A percentile compares a stretch with the other conserved stretches of the same genome.
phyloP scores from a whole-genome alignment of 1,140 invertebrate genomes.

The Drosophila sucinea region DNA sequence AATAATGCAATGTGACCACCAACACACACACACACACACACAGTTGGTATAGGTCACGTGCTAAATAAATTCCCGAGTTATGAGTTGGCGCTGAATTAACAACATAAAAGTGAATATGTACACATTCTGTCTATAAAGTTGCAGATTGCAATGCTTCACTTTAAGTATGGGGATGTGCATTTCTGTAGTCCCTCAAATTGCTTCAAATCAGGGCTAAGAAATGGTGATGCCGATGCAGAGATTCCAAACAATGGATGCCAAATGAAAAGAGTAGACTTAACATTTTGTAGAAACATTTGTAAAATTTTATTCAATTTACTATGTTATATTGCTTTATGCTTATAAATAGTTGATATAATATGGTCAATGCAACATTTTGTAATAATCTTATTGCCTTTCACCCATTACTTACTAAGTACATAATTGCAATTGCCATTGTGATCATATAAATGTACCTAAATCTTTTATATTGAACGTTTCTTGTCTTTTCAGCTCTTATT shows the following conservation, averaged over 20 bases:
- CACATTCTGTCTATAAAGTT: neutral
- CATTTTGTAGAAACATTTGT: constrained; percentile 43
- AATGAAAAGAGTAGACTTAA: neutral
- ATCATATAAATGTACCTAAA: constrained; percentile 47
- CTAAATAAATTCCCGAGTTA: constrained; percentile 3
- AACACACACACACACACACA: neutral
- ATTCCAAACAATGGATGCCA: no score
- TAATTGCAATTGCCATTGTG: constrained; percentile 25
- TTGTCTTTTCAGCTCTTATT: constrained; percentile 60
- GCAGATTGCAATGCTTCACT: constrained; percentile 1
- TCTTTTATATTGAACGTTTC: constrained; percentile 52
- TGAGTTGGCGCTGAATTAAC: constrained; percentile 5
- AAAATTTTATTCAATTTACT: constrained; percentile 46
- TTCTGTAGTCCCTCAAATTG: no score
- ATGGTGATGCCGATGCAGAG: no score
- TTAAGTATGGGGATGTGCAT: neutral
- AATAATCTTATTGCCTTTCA: constrained; percentile 47
- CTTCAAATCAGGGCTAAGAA: neutral
- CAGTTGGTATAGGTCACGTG: neutral
- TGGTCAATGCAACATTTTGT: constrained; percentile 42
- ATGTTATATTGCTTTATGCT: constrained; percentile 47
- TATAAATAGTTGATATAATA: constrained; percentile 48
- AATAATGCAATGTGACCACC: constrained; percentile 2
- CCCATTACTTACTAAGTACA: constrained; percentile 40
- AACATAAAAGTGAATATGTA: neutral